Conservation (phyloP, 2,888 invertebrate species). For the Drosophila pegasa region DNA sequence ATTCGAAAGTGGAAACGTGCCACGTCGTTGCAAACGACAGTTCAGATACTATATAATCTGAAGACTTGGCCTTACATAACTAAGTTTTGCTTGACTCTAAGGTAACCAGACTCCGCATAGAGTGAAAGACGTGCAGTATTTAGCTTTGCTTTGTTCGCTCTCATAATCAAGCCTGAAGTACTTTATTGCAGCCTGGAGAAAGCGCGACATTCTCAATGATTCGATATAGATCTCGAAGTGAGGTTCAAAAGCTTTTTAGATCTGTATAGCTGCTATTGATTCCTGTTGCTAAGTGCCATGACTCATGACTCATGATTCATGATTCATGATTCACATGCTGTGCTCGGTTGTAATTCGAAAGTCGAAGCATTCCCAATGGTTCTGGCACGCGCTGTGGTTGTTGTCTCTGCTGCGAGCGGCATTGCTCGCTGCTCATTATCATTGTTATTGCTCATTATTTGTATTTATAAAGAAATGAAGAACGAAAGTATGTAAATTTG, state of each 20-base stretch:
- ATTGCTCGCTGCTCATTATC: constrained; percentile 2
- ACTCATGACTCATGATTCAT: background rate
- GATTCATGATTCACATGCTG: background rate
- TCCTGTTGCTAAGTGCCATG: background rate
- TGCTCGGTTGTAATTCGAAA: background rate
- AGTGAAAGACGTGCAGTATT: constrained; percentile 36
- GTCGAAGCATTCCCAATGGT: constrained; percentile 8
- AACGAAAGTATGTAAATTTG: constrained; percentile 18
- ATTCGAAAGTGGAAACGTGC: constrained; percentile 28
- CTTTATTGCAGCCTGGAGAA: constrained; percentile 25
- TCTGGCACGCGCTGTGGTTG: constrained; percentile 31
- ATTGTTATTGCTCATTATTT: background rate
- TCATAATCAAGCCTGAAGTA: constrained; percentile 29
- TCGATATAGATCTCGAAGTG: no score
- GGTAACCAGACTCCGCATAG: constrained; percentile 1
- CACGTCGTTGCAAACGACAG: background rate
- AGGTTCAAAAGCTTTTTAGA: background rate
- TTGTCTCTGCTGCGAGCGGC: background rate
- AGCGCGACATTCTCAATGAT: constrained; percentile 6
- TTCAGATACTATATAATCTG: constrained; percentile 10
- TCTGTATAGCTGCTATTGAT: background rate
- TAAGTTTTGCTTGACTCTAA: background rate
- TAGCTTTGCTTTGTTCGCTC: constrained; percentile 6
- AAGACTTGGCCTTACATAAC: background rate
- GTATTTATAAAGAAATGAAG: constrained; percentile 2